Evolutionary conservation across 2,113 vertebrate genomes (phyloP).

Genomic region (Himantopus leucocephalus): DNA sequence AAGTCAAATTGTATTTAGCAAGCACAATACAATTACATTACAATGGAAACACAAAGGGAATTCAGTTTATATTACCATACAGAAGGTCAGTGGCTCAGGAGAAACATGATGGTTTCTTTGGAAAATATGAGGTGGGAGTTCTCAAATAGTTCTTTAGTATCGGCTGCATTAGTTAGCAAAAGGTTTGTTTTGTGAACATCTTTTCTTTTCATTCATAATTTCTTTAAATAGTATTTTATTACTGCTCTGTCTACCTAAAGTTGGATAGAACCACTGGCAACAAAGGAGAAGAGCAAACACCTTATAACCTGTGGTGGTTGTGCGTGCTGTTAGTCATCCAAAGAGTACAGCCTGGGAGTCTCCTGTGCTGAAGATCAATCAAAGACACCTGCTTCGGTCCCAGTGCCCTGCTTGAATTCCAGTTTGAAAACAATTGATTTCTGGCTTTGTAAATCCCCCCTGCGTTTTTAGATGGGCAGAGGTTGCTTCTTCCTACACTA

Average conservation of each 20-base stretch:
- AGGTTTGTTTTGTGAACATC: not conserved
- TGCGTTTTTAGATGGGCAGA: not conserved
- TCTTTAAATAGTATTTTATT: not conserved
- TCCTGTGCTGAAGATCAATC: not conserved
- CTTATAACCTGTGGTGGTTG: fast-evolving
- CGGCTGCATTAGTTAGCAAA: not conserved
- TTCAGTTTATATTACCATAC: not conserved
- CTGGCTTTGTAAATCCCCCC: not conserved
- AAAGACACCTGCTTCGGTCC: not conserved
- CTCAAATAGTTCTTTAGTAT: not conserved
- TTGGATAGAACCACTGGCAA: not conserved
- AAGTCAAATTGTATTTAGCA: not conserved
- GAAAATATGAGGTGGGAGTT: fast-evolving
- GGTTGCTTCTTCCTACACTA: not conserved
- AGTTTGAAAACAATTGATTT: not conserved
- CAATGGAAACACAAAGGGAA: not conserved
- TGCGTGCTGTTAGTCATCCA: not conserved
- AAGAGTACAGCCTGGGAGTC: not conserved
- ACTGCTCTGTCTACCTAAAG: not conserved
- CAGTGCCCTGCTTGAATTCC: not conserved
- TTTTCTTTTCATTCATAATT: not conserved
- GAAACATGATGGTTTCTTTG: not conserved
- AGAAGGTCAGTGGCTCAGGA: not conserved
- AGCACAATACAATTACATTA: not conserved
- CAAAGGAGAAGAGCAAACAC: not conserved